These are phyloP conservation scores for Sebastes diploproa DNA, from an alignment of 2,797 vertebrate species.

Conservation along the genomic window DNA sequence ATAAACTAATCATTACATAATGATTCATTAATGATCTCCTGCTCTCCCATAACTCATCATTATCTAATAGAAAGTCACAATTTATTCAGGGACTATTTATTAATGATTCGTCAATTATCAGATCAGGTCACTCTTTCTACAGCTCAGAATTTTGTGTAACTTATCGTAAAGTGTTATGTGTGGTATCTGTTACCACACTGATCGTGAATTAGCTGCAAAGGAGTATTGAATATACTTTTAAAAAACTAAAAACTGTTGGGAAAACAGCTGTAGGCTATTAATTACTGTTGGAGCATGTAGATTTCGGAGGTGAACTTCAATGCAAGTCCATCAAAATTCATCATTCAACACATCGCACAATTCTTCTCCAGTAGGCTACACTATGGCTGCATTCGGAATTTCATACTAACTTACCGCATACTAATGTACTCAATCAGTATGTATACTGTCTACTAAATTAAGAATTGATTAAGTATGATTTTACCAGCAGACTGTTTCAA, in stretches of 20 bases:
- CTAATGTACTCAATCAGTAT: no score
- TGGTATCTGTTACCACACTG: background rate
- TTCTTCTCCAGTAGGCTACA: background rate
- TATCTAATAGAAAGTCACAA: background rate
- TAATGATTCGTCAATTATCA: background rate
- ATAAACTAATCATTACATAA: background rate
- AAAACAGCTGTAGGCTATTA: background rate
- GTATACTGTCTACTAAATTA: no score
- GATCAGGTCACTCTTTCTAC: background rate
- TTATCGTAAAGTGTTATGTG: background rate
- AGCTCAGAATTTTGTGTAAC: background rate
- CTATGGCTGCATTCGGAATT: accelerated
- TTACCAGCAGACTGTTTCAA: no score
- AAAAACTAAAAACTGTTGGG: background rate
- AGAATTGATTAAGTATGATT: no score
- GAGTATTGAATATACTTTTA: background rate
- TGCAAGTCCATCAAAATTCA: background rate
- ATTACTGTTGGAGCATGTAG: background rate
- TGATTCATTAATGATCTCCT: no score
- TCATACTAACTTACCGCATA: no score
- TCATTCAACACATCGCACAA: background rate
- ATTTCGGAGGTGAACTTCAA: no score
- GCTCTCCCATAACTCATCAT: background rate
- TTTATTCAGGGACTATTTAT: background rate
- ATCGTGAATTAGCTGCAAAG: background rate